These are phyloP conservation scores for Dendrolimus kikuchii DNA, from an alignment of 1,140 invertebrate species.

Conservation along the genomic window DNA sequence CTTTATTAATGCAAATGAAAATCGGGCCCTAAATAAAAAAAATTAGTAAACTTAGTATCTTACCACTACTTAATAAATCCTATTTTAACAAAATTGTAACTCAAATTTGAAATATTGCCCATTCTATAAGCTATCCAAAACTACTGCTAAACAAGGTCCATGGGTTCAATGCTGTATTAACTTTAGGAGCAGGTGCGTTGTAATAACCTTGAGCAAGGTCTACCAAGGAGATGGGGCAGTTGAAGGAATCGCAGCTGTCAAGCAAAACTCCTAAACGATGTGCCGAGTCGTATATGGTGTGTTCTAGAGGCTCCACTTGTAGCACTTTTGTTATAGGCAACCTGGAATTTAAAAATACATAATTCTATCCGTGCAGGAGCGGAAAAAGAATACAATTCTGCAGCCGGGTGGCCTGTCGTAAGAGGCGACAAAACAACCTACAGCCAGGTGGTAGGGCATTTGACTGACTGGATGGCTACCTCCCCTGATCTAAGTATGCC, in stretches of 20 bases:
- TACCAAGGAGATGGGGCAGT: conserved; percentile 81
- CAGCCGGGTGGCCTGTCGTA: too few relatives aligned
- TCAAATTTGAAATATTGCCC: not conserved
- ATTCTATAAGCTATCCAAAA: conserved; percentile 19
- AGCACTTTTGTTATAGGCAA: conserved; percentile 77
- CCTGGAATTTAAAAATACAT: conserved; percentile 51
- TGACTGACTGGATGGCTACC: too few relatives aligned
- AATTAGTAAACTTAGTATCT: too few relatives aligned
- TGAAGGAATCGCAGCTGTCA: conserved; percentile 75
- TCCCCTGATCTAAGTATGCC: too few relatives aligned
- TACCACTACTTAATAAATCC: too few relatives aligned
- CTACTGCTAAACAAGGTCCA: conserved; percentile 52
- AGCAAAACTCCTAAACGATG: conserved; percentile 69
- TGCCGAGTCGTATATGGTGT: conserved; percentile 78
- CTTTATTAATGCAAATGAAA: too few relatives aligned
- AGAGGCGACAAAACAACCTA: too few relatives aligned
- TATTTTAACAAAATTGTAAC: not conserved
- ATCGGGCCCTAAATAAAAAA: too few relatives aligned
- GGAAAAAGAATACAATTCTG: not conserved
- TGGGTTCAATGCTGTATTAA: conserved; percentile 32
- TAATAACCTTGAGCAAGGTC: conserved; percentile 83
- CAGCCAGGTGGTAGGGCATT: too few relatives aligned
- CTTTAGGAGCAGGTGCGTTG: conserved; percentile 57
- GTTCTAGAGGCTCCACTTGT: conserved; percentile 77
- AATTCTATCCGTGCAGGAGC: not conserved